phyloP scores from a whole-genome alignment of 1,140 invertebrate genomes.

The Procambarus virginalis region DNA sequence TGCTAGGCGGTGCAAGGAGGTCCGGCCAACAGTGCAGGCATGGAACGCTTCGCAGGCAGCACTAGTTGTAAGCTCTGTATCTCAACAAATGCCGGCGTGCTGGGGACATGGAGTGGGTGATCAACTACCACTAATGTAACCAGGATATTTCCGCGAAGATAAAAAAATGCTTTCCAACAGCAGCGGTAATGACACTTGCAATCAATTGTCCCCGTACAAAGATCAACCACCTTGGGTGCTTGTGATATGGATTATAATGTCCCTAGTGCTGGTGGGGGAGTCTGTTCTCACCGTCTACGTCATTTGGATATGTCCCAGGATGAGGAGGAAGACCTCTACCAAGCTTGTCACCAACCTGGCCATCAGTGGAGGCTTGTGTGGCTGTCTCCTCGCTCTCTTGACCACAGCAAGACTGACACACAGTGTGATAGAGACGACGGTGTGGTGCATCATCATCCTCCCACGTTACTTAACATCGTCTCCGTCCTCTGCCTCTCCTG shows the following conservation, averaged over 20 bases:
- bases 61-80: too few species aligned
- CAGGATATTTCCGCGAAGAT: too few species aligned
- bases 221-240: not conserved
- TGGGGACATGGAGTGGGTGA: too few species aligned
- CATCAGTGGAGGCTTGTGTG: not conserved
- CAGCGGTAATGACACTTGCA: too few species aligned
- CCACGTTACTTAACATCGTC: constrained; percentile 7
- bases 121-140: too few species aligned
- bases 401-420: not conserved
- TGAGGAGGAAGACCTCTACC: constrained; percentile 12
- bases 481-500: constrained; percentile 9
- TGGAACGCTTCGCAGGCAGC: too few species aligned
- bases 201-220: not conserved
- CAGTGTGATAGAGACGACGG: not conserved
- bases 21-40: too few species aligned
- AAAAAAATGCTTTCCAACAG: too few species aligned
- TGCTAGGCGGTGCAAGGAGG: too few species aligned
- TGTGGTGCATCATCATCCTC: not conserved
- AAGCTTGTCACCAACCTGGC: constrained; percentile 25
- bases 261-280: constrained; percentile 2
- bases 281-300: constrained; percentile 21
- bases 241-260: not conserved
- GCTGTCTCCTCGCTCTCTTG: not conserved
- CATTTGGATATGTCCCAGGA: not conserved
- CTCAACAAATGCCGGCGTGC: too few species aligned